Conservation (phyloP, 2,888 invertebrate species). For the Nomada goodeniana region DNA sequence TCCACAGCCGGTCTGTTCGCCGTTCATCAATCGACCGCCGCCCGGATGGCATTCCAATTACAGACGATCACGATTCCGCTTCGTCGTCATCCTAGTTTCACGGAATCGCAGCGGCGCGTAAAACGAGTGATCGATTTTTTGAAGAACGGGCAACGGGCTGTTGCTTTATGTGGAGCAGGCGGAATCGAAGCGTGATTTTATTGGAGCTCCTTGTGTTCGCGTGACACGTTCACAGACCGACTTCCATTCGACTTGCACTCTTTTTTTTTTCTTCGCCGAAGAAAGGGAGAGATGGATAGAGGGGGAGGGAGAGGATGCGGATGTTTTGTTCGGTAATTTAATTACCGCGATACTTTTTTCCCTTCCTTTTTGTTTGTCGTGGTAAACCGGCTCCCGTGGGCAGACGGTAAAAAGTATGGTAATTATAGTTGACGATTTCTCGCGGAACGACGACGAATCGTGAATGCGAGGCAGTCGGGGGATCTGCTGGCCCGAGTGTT, state of each 20-base stretch:
- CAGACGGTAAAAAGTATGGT: constrained; percentile 44
- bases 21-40: constrained; percentile 61
- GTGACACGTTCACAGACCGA: constrained; percentile 42
- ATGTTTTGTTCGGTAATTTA: constrained; percentile 61
- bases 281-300: background rate
- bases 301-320: constrained; percentile 31
- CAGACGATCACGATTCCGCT: constrained; percentile 55
- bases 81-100: constrained; percentile 56
- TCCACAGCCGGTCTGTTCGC: constrained; percentile 36
- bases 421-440: constrained; percentile 50
- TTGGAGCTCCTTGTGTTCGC: constrained; percentile 40
- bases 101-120: constrained; percentile 21
- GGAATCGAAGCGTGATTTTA: constrained; percentile 55
- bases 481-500: background rate
- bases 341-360: constrained; percentile 42
- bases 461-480: background rate
- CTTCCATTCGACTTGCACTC: constrained; percentile 23
- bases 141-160: background rate
- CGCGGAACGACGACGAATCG: constrained; percentile 27
- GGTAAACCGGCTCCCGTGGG: constrained; percentile 48
- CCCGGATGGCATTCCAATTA: constrained; percentile 67
- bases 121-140: constrained; percentile 19
- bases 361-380: background rate
- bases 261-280: constrained; percentile 5
- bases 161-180: constrained; percentile 54